Evolutionary conservation across 2,888 invertebrate genomes (phyloP), one percentile per base, ranked within the genome.

Genomic region (Limnephilus marmoratus): DNA sequence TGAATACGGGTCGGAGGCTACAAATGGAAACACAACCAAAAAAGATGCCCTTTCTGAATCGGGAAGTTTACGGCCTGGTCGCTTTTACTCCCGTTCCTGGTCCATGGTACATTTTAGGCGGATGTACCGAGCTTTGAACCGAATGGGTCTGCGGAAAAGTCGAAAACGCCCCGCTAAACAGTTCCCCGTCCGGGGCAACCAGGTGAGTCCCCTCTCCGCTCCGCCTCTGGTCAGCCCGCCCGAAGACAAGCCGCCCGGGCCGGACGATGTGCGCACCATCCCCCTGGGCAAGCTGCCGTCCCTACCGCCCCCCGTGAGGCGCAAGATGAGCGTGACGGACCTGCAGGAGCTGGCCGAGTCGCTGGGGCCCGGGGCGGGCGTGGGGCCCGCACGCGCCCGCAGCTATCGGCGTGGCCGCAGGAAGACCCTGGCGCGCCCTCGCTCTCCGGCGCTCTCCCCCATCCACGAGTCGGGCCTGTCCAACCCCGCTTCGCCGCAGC

Each of bases 401-500:
- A 29, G 93, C 49, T 94, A 37, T 92, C 94, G 95, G 92, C 95
- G 94, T 93, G 96, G 94, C 94, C 95, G 94, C 93, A 95, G 94
- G 94, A 96, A 95, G 94, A 96, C 94, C 94, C 91, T 93, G 85
- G 90, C 90, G 31, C 83, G 93, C 31, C 93, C 93, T 2, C 92
- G 93, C 31, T 95, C 96, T 53, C 96, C 97, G 80, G 96, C 97
- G 80, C 95, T 97, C 92, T 97, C 97, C 91, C 97, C 97, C 53
- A 97, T 97, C 91, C 96, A 97, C 92, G 97, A 97, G 94, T 97
- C 97, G 86, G 97, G 97, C 53, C 95, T 97, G 31, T 97, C 97
- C 87, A 97, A 97, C 95, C 97, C 97, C 2, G 97, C 97, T 29
- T 97, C 97, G 92, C 97, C 97, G 1, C 95, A 96, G 93, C 95